Percentiles rank a stretch among this genome's conserved stretches.
These are phyloP conservation scores for Miltochrista miniata DNA, from an alignment of 2,888 invertebrate species.

Conservation along the genomic window DNA sequence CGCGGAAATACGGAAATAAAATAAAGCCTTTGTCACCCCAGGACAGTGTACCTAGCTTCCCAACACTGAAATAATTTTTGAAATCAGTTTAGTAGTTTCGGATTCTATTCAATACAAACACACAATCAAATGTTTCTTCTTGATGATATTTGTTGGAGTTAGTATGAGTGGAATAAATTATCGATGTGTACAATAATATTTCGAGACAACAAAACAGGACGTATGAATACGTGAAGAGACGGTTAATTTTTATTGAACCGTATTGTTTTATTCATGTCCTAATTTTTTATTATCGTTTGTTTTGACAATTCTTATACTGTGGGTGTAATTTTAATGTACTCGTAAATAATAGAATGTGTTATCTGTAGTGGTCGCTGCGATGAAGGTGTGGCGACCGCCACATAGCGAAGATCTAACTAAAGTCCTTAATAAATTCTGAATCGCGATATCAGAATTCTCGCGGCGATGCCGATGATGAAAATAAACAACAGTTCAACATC, in stretches of 20 bases:
- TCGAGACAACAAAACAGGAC: constrained; percentile 22
- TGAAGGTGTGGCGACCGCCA: too few species aligned
- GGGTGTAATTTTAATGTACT: neutral
- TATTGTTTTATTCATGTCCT: constrained; percentile 25
- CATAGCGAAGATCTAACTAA: too few species aligned
- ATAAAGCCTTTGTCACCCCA: too few species aligned
- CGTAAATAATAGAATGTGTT: neutral
- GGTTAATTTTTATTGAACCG: constrained; percentile 17
- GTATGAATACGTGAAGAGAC: constrained; percentile 12
- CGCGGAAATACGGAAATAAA: too few species aligned
- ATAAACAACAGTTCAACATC: too few species aligned
- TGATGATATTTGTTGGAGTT: constrained; percentile 4
- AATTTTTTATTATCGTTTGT: neutral
- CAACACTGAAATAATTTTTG: too few species aligned
- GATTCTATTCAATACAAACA: too few species aligned
- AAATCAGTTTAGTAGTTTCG: neutral
- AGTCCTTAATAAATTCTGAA: too few species aligned
- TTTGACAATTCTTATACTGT: neutral
- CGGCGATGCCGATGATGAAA: too few species aligned
- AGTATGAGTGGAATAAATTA: constrained; percentile 21
- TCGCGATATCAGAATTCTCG: too few species aligned
- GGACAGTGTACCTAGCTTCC: too few species aligned
- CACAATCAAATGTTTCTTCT: neutral
- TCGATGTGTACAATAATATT: constrained; percentile 10
- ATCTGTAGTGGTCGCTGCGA: too few species aligned